Base-by-base conservation (phyloP, 30 jellyfish, hydroid and myxozoan genomes). In the Phacellophora camtschatica region DNA sequence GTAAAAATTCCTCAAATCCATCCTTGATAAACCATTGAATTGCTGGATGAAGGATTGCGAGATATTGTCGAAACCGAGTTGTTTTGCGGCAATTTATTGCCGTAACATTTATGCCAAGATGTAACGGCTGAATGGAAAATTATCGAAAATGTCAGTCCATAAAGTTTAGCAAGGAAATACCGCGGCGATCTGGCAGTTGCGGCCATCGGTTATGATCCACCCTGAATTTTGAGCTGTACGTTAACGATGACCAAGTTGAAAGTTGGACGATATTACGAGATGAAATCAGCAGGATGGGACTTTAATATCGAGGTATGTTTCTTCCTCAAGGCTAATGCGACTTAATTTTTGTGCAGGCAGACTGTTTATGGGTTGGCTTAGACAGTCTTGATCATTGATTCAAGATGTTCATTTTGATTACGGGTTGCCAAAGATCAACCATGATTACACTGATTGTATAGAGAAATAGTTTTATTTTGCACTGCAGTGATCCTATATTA, bases 231-330 rank as follows among this genome's bases (percentile, higher is more conserved):
- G n/a, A n/a, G n/a, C n/a, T n/a, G n/a, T n/a, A n/a, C n/a, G n/a
- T n/a, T n/a, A n/a, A 73, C 31, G 61, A 80, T 80, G 91, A 80
- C 91, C 8, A 80, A 80, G 33, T 36, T 66, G 62, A 80, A 53
- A 54, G 46, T 27, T 48, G 91, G 84, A 37, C 66, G 83, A 48
- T 46, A 63, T 41, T 66, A 57, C 69, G 91, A 80, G 24, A 65
- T 80, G 84, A 80, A 80, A 70, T 64, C 76, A 13, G 41, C 46
- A 2, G 84, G 91, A 56, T 80, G 78, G 83, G 91, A 66, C 50
- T 53, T 42, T 16, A 58, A 80, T 23, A 35, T 45, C 46, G 91
- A 80, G 91, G 91, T 80, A 51, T 29, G 55, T n/a, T 13, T 48
- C 23, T 3, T 73, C 9, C 3, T 35, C 12, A 16, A 10, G 66